phyloP scores from a whole-genome alignment of 2,113 vertebrate genomes.

The Saccopteryx bilineata region DNA sequence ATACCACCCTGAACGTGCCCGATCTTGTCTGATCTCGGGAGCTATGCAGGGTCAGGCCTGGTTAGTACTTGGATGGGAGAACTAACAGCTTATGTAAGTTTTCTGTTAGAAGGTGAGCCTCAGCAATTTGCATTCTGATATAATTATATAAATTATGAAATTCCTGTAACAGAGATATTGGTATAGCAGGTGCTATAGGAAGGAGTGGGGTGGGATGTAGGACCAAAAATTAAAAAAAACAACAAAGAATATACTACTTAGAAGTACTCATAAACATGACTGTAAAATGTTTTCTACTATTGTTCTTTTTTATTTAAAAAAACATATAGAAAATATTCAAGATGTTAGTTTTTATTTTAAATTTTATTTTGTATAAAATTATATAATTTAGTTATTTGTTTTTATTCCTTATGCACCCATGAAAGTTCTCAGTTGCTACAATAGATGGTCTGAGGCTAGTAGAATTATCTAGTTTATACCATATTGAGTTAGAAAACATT shows the following conservation, averaged over 20 bases:
- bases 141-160: background rate
- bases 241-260: background rate
- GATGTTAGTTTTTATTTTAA: background rate
- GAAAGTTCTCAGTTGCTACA: background rate
- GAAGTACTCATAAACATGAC: background rate
- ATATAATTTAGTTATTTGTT: background rate
- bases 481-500: background rate
- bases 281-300: background rate
- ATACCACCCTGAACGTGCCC: too few species aligned
- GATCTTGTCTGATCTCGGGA: too few species aligned
- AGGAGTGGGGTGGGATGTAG: background rate
- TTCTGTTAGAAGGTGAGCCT: background rate
- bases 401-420: background rate
- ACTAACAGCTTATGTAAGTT: background rate
- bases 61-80: too few species aligned
- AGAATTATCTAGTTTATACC: background rate
- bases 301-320: background rate
- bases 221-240: background rate
- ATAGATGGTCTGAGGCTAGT: background rate
- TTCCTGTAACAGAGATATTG: background rate
- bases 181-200: background rate
- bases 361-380: background rate
- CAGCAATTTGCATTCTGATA: background rate
- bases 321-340: background rate
- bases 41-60: too few species aligned